Conservation (phyloP, 2,888 invertebrate genomes). For the Bombyx huttoni region DNA sequence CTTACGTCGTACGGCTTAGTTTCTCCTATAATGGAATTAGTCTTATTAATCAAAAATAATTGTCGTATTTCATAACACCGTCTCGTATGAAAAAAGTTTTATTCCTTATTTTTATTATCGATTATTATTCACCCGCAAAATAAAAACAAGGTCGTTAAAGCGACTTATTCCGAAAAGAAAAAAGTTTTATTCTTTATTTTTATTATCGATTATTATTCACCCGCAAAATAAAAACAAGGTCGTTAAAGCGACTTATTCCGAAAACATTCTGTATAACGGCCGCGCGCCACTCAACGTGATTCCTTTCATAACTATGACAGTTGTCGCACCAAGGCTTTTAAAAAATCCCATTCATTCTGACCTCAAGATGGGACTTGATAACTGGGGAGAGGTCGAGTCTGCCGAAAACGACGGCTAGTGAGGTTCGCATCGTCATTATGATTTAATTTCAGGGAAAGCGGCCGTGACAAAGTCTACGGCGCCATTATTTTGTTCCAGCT, state of each 20-base stretch:
- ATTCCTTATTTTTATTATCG: no score
- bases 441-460: conserved; percentile 67
- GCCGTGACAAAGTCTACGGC: conserved; percentile 60
- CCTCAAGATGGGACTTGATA: conserved; percentile 63
- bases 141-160: conserved; percentile 7
- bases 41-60: no score
- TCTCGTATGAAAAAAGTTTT: no score
- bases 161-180: conserved; percentile 20
- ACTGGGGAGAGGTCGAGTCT: conserved; percentile 30
- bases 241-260: conserved; percentile 16
- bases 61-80: no score
- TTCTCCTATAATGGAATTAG: no score
- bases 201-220: no score
- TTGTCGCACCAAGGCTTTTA: conserved; percentile 52
- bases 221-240: neutral
- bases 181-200: no score
- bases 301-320: conserved; percentile 61
- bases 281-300: conserved; percentile 42
- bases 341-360: conserved; percentile 64
- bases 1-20: no score
- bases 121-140: no score
- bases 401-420: conserved; percentile 46
- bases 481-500: conserved; percentile 68
- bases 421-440: conserved; percentile 63
- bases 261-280: conserved; percentile 22